Conservation (phyloP, 2,888 invertebrate genomes). For the Blera fallax region DNA sequence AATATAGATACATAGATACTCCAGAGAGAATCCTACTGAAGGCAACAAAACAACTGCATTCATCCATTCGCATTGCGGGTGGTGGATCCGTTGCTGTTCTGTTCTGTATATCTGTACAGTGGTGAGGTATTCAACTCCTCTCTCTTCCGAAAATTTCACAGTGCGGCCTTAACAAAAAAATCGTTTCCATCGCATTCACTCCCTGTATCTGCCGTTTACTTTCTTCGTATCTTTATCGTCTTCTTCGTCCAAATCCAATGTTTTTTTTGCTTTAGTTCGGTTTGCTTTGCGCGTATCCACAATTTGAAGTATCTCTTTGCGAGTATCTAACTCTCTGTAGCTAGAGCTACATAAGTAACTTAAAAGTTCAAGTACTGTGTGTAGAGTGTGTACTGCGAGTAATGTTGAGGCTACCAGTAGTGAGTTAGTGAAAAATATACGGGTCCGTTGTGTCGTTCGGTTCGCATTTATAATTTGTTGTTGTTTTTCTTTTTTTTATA, state of each 20-base stretch:
- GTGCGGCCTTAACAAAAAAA: conserved; percentile 10
- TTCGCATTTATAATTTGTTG: conserved; percentile 43
- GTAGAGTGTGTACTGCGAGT: not conserved
- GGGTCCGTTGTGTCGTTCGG: conserved; percentile 40
- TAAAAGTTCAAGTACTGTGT: conserved; percentile 66
- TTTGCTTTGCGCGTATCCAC: conserved; percentile 31
- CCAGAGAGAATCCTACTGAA: conserved; percentile 7
- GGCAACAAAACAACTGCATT: conserved; percentile 40
- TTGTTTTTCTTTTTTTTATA: conserved; percentile 38
- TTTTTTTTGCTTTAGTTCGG: conserved; percentile 4
- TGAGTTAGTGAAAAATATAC: conserved; percentile 17
- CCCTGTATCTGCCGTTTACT: not conserved
- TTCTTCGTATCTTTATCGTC: conserved; percentile 17
- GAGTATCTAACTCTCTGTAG: conserved; percentile 47
- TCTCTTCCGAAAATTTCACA: conserved; percentile 34
- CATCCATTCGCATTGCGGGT: conserved; percentile 59
- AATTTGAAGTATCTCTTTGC: conserved; percentile 51
- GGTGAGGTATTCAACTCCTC: conserved; percentile 13
- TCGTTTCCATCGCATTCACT: conserved; percentile 43
- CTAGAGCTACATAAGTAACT: conserved; percentile 38
- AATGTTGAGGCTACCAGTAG: conserved; percentile 21
- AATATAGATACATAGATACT: not conserved
- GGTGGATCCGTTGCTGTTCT: conserved; percentile 39
- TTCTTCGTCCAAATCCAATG: conserved; percentile 36
- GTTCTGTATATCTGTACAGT: not conserved